phyloP scores from a whole-genome alignment of 2,797 vertebrate species.

The Acipenser transmontanus region DNA sequence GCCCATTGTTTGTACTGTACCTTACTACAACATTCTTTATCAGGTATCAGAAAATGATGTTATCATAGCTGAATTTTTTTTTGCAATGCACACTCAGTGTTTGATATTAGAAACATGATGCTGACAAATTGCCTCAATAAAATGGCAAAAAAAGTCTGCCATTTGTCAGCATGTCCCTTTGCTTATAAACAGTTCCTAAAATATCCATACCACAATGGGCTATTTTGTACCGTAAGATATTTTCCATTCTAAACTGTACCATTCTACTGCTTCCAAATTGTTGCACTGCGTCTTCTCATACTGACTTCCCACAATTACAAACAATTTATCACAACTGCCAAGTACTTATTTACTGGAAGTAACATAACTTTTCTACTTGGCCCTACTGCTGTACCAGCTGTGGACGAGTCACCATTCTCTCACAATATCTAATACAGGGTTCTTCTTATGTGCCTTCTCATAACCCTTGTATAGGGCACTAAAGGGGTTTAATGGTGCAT shows the following conservation, averaged over 20 bases:
- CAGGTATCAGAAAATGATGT: no score
- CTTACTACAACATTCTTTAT: not conserved
- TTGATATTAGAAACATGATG: not conserved
- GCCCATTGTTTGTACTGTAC: not conserved
- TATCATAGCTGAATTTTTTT: no score
- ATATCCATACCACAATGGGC: not conserved
- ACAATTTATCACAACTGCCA: no score
- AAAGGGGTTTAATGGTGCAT: slow-evolving; percentile 6
- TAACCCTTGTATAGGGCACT: not conserved
- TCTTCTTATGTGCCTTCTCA: not conserved
- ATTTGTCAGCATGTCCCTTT: slow-evolving; percentile 1
- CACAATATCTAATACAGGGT: no score
- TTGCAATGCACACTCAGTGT: no score
- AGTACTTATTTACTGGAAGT: no score
- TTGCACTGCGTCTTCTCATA: slow-evolving; percentile 6
- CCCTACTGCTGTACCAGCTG: no score
- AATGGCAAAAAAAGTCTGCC: not conserved
- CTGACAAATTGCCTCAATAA: not conserved
- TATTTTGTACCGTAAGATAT: not conserved
- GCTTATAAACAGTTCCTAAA: not conserved
- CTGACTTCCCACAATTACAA: slow-evolving; percentile 1
- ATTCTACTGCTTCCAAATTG: not conserved
- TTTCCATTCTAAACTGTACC: slow-evolving; percentile 1
- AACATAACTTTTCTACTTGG: no score
- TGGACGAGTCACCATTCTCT: no score